Base-by-base conservation (phyloP, 2,113 vertebrate species). In the Sialia sialis region DNA sequence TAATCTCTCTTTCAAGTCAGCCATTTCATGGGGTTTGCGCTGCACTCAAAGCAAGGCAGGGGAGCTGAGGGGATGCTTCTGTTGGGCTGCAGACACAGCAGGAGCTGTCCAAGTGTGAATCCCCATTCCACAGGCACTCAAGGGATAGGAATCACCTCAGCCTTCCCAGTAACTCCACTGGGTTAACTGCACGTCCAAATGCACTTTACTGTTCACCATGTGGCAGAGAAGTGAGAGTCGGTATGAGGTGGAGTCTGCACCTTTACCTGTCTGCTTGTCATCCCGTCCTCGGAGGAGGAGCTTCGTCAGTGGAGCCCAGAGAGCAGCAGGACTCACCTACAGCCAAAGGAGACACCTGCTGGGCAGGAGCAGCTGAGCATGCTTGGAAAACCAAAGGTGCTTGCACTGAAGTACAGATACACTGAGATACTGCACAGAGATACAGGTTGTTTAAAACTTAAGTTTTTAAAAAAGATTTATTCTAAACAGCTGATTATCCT, bases 121-220 rank as follows among this genome's bases (percentile, higher is more conserved):
- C 46, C 44, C 13, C 1, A 0, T 67, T 78, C 44, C 22, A 39
- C 13, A 3, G 3, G 4, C 23, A 16, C 26, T 21, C 0, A 0
- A 76, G 19, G 2, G 2, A 38, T 11, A 10, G 14, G n/a, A 46
- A 38, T 39, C 26, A 10, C 34, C 68, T 74, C 48, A 9, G 39
- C 20, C 34, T 63, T 19, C 0, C 1, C 1, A 3, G 41, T 25
- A 46, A 13, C 60, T 84, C 76, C 4, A 10, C 2, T 38, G 51
- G 20, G 14, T 74, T 62, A 58, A 51, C 49, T 51, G 26, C 38
- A 3, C 0, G 0, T n/a, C 73, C 46, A 55, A 62, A 41, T 32
- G 59, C 39, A 10, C 18, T 16, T 19, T 8, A 27, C 18, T 72
- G 34, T 41, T 73, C 6, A 15, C 27, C 44, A 20, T 2, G 0